A percentile compares a stretch with the other conserved stretches of the same genome.
Evolutionary conservation across 2,797 vertebrate genomes (phyloP).

Genomic region (Mycteria americana): DNA sequence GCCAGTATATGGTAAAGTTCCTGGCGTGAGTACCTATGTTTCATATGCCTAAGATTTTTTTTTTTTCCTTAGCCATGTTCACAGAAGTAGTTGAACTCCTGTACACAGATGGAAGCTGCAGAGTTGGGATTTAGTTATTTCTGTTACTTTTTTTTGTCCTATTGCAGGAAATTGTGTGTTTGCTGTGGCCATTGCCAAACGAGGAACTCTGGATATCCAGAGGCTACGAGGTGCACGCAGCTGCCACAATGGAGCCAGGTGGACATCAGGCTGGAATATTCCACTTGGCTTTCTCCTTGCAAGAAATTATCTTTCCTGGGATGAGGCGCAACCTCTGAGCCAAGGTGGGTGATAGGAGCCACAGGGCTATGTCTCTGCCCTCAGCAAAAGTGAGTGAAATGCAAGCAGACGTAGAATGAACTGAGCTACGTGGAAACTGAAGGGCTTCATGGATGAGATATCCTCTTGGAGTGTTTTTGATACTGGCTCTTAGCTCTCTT

Average conservation of each 20-base stretch:
- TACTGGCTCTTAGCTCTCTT: background rate
- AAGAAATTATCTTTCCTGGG: constrained; percentile 84
- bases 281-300: constrained; percentile 88
- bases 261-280: constrained; percentile 91
- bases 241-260: constrained; percentile 87
- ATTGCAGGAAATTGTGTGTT: constrained; percentile 81
- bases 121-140: background rate
- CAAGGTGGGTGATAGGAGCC: constrained; percentile 75
- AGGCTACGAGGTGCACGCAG: constrained; percentile 80
- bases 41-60: background rate
- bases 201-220: constrained; percentile 77
- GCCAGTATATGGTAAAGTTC: background rate
- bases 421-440: background rate
- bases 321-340: constrained; percentile 82
- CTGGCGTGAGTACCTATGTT: background rate
- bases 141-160: background rate
- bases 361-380: background rate
- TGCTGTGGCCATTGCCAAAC: constrained; percentile 84
- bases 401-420: background rate
- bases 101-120: background rate
- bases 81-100: background rate
- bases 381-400: background rate
- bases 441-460: background rate
- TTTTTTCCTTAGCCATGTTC: background rate
- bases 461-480: background rate